Evolutionary conservation across 2,797 vertebrate genomes (phyloP).

Genomic region (Bradypodion ventrale): DNA sequence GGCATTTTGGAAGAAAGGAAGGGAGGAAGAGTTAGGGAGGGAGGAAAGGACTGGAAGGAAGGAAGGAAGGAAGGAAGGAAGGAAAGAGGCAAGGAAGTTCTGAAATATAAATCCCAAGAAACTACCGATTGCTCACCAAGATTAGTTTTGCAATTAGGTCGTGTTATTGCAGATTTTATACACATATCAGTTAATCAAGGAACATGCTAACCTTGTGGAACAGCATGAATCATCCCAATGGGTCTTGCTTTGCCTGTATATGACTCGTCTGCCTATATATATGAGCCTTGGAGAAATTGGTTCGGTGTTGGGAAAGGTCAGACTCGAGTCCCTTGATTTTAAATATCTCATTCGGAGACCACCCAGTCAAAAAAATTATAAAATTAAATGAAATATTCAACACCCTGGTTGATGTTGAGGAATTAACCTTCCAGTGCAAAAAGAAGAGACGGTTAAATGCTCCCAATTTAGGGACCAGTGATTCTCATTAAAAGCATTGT

Average conservation of each 20-base stretch:
- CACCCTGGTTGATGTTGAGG: too few relatives aligned
- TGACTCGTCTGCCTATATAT: too few relatives aligned
- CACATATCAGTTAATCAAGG: neutral
- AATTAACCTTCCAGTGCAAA: neutral
- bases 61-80: neutral
- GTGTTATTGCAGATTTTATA: neutral
- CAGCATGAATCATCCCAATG: neutral
- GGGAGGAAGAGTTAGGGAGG: too few relatives aligned
- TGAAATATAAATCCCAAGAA: neutral
- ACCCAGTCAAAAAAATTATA: neutral
- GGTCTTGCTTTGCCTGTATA: too few relatives aligned
- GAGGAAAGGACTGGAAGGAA: too few relatives aligned
- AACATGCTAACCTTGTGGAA: neutral
- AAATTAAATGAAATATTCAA: neutral
- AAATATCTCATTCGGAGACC: neutral
- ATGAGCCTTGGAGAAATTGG: neutral
- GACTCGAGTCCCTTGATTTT: neutral
- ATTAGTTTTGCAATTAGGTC: conserved; percentile 10
- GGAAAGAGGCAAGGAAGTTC: neutral
- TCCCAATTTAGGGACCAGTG: neutral
- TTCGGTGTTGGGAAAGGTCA: too few relatives aligned
- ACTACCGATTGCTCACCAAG: neutral
- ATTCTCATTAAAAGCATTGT: neutral
- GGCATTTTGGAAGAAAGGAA: too few relatives aligned
- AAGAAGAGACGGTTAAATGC: too few relatives aligned